Conservation (phyloP, 2,797 vertebrate genomes). For the Enteromius thamalakanensis region DNA sequence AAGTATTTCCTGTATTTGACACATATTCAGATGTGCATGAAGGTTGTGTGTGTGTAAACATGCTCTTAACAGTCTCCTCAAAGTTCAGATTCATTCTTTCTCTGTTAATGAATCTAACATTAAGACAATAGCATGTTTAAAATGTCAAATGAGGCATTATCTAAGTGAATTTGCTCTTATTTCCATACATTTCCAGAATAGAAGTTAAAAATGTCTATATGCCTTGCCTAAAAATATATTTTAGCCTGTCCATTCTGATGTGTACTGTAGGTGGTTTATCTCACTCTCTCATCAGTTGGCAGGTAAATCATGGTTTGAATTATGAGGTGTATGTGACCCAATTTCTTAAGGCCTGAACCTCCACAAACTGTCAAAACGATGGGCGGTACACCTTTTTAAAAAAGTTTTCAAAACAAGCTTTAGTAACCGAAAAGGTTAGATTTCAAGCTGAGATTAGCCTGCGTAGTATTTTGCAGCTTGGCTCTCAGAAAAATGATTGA, state of each 20-base stretch:
- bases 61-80: not conserved
- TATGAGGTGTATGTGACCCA: not conserved
- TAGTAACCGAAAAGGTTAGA: not conserved
- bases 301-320: not conserved
- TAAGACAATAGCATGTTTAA: not conserved
- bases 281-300: not conserved
- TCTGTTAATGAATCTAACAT: not conserved
- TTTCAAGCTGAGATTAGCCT: not conserved
- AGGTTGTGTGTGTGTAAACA: not conserved
- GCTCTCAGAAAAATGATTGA: not conserved
- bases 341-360: not conserved
- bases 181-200: not conserved
- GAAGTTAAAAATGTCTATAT: not conserved
- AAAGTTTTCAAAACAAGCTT: not conserved
- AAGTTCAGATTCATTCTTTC: not conserved
- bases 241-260: not conserved
- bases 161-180: not conserved
- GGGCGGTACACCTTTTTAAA: not conserved
- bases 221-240: not conserved
- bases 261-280: not conserved
- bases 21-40: not conserved
- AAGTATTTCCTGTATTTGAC: not conserved
- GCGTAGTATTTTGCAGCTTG: not conserved
- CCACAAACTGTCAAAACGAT: not conserved
- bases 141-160: not conserved